Evolutionary conservation across 2,113 vertebrate genomes (phyloP), one percentile per base, ranked within the genome.

Genomic region (Corythoichthys intestinalis): DNA sequence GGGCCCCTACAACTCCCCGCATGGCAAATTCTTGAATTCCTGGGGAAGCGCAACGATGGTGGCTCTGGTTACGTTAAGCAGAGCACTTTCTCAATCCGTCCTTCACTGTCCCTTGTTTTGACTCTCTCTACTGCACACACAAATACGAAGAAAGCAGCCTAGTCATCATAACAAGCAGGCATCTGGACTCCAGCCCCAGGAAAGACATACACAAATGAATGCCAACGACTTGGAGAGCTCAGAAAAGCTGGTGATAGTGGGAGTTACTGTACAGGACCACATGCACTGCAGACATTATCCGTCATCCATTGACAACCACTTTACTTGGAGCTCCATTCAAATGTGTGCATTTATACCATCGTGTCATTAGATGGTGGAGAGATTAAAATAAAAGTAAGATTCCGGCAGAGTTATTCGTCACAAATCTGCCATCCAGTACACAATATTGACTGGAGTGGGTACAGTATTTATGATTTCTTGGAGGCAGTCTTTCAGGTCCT

Each of bases 131-230:
- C 38, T 66, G 47, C n/a, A 17, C 46, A 34, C 69, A 71, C 65
- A 68, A 4, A 38, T 11, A 71, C 10, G 65, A 58, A 53, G 54
- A 63, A 49, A 76, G 72, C 72, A 67, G 66, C 80, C 85, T 83
- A 80, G 86, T 84, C 87, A 56, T 76, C 72, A 75, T 64, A 73
- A 77, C 68, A 77, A 77, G 38, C 66, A 53, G 64, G 60, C 76
- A 83, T 73, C 81, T 75, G 76, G 74, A 71, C 71, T 4, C 0
- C n/a, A 37, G 34, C 62, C 71, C 15, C 37, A 35, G 82, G 78
- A 76, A 75, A 72, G 6, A 69, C 54, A 60, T 41, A 85, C 70
- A 68, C 69, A 53, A 58, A 53, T 62, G 28, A 44, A 54, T 65
- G 75, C 72, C 20, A 28, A 28, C 20, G 20, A 14, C 54, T 69